Evolutionary conservation across 2,797 vertebrate genomes (phyloP), one percentile per base, ranked within the genome.

Genomic region (Coregonus sp.): DNA sequence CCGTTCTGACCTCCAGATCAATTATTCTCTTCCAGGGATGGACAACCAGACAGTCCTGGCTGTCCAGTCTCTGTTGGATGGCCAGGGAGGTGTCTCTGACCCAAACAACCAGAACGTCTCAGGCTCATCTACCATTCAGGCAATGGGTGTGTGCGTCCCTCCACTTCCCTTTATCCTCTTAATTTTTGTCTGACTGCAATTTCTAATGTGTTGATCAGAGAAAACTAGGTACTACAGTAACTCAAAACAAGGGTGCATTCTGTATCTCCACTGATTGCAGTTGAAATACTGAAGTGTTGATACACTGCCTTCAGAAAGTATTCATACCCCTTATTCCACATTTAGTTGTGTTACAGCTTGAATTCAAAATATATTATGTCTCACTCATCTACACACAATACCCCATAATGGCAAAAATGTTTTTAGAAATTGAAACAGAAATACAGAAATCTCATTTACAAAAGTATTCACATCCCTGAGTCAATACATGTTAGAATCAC

Each of bases 1-100:
- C 66, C 68, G 72, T 2, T 59, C 63, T 2, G 20, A 51, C 33
- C 75, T 3, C 20, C 70, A 35, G 15, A 68, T 40, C 56, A 18
- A 7, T 52, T 4, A 16, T 12, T 81, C 70, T 85, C 63, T 14
- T 35, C 33, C 33, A 99, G 98, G 98, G 78, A 99, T 99, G 96
- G 98, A 99, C 86, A 99, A 99, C 89, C 98, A 99, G 94, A 98
- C 98, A 0, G 98, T 99, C 81, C 79, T 99, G 92, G 97, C 97
- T 0, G 98, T 99, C 81, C 98, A 99, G 92, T 99, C 98, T 6
- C 87, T 99, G 33, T 91, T 99, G 87, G 98, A 99, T 76, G 96
- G 97, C 61, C 98, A 98, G 67, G 96, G 95, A 18, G 95, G 95
- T 35, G 97, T 98, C 80, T 91, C 97, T 0, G 98, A 99, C 81